Evolutionary conservation across 1,140 invertebrate species (phyloP), one percentile per base, ranked within the genome.

Genomic region (Drosophila sucinea): DNA sequence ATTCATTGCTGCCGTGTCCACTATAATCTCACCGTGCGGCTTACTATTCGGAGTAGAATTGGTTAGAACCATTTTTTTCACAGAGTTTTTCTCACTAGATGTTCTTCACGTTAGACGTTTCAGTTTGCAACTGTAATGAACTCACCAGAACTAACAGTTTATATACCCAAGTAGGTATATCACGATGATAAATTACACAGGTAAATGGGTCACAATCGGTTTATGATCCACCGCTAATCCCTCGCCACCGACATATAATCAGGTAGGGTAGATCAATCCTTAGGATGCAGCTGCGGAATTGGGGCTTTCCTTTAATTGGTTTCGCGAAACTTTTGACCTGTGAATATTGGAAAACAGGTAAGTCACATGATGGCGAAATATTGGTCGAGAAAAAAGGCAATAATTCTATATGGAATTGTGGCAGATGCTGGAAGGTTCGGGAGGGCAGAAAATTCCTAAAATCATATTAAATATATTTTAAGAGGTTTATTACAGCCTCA

Each of bases 1-100:
- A 23, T 89, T 90, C 68, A 91, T 80, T 58, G 62, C 61, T 8
- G 90, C 78, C 7, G 83, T 91, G 47, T 91, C 65, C 17, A 91
- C 56, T 2, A 82, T 35, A 4, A 91, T 44, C 47, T 84, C 44
- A 10, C 44, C 77, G 54, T 69, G 41, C n/a, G 81, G 72, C 65
- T 81, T 78, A n/a, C 75, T 61, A 5, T 72, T 84, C 1, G 77
- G 72, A 25, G 83, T 91, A 2, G 89, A 89, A 57, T 90, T 84
- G 58, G 68, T 90, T 41, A 87, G 56, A n/a, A 90, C 83, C 89
- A 91, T 91, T 23, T 78, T 68, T 17, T 62, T 51, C 23, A 38
- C 33, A 65, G 40, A 6, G 8, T 51, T 11, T 65, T 70, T 60
- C 54, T 57, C 29, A 25, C 73, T 63, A 27, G 44, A 10, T 84